Evolutionary conservation across 2,113 vertebrate species (phyloP).

Genomic region (Podocnemis expansa): DNA sequence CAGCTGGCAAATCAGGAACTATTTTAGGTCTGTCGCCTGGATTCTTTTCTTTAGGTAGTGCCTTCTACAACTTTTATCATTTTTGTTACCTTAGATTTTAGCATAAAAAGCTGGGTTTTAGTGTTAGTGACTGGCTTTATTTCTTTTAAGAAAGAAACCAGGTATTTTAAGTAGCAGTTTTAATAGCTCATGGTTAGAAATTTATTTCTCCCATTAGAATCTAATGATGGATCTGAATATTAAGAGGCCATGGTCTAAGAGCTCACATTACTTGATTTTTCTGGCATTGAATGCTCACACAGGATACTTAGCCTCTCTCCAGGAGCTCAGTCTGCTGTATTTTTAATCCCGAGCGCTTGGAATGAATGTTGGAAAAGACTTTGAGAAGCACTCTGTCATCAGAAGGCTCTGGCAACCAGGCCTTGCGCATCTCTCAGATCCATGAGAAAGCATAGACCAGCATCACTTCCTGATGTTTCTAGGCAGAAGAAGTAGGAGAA

Average conservation of each 20-base stretch:
- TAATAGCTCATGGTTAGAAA: too few species aligned
- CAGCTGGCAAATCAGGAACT: background rate
- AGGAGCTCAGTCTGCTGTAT: background rate
- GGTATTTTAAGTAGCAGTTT: too few species aligned
- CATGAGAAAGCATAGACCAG: background rate
- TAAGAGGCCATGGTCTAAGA: background rate
- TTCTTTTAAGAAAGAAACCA: too few species aligned
- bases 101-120: background rate
- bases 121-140: too few species aligned
- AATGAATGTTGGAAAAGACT: background rate
- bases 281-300: background rate
- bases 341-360: background rate
- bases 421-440: background rate
- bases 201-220: too few species aligned
- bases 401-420: background rate
- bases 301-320: background rate
- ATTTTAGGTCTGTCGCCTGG: background rate
- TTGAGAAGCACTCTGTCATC: background rate
- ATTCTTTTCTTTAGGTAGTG: background rate
- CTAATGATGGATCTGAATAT: too few species aligned
- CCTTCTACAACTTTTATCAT: background rate
- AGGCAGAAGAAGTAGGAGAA: background rate
- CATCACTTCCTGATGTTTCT: background rate
- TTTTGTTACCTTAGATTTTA: background rate
- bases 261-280: background rate